phyloP scores from a whole-genome alignment of 2,797 vertebrate genomes.

The Mormyrus hasselquistii region DNA sequence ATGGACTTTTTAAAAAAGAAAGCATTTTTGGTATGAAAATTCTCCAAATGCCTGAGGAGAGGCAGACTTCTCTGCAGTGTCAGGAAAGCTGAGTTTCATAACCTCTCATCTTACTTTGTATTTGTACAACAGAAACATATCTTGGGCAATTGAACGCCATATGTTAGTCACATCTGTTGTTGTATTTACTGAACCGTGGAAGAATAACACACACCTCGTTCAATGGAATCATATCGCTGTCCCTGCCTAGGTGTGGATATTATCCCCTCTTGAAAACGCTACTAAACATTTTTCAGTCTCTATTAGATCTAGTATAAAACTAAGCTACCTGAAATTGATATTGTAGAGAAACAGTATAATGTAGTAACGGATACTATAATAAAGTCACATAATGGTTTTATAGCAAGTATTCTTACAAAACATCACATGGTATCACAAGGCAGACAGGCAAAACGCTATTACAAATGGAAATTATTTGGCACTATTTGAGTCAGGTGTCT shows the following conservation, averaged over 20 bases:
- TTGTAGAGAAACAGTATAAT: not conserved
- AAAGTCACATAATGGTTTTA: not conserved
- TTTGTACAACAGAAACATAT: not conserved
- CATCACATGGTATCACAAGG: slow-evolving; percentile 1
- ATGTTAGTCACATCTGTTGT: not conserved
- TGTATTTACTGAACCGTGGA: not conserved
- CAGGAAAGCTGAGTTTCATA: not conserved
- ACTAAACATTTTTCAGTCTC: not conserved
- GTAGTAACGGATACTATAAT: not conserved
- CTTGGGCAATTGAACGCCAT: not conserved
- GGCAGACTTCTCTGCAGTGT: not conserved
- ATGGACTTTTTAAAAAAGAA: not conserved
- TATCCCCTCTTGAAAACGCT: not conserved
- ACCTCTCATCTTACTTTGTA: not conserved
- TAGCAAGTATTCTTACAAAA: not conserved
- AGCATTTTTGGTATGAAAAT: not conserved
- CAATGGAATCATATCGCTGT: not conserved
- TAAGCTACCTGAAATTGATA: not conserved
- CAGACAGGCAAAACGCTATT: not conserved
- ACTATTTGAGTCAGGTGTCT: not conserved
- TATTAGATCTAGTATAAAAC: not conserved
- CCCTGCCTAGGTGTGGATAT: not conserved
- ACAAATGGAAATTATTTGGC: not conserved
- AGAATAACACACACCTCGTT: not conserved
- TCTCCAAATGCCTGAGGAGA: not conserved